Evolutionary conservation across 92 coral and sea anemone species (phyloP).

Genomic region (Palythoa caribaeorum): DNA sequence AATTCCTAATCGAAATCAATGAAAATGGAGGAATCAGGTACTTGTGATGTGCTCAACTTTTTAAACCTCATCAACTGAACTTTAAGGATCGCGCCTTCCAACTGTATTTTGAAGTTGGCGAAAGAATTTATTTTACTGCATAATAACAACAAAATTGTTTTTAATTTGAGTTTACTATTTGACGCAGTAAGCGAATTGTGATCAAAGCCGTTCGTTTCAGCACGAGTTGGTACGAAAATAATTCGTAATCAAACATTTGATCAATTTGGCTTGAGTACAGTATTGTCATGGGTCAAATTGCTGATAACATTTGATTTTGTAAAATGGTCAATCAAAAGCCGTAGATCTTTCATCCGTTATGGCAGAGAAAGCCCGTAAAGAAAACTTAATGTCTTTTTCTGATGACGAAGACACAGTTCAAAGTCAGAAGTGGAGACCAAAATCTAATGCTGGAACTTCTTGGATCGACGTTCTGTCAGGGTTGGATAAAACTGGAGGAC

Average conservation of each 20-base stretch:
- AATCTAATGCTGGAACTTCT: constrained; percentile 36
- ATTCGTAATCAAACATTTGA: not conserved
- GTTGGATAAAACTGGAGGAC: constrained; percentile 28
- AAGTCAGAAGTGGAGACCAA: constrained; percentile 32
- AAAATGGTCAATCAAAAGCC: not conserved
- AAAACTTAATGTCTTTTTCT: constrained; percentile 75
- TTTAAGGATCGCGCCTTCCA: not conserved
- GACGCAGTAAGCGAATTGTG: not conserved
- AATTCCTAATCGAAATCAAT: not conserved
- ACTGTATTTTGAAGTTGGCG: not conserved
- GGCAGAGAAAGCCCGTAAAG: constrained; percentile 50
- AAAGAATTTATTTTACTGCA: not conserved
- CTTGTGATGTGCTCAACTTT: not conserved
- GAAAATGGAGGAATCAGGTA: not conserved
- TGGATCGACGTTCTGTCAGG: constrained; percentile 80
- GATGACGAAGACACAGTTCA: constrained; percentile 74
- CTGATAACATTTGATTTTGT: not conserved
- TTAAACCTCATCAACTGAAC: not conserved
- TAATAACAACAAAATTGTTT: not conserved
- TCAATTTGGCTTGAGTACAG: not conserved
- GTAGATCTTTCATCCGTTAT: constrained; percentile 9
- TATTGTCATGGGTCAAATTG: not conserved
- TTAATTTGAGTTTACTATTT: not conserved
- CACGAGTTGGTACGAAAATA: constrained; percentile 16
- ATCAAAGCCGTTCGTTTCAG: constrained; percentile 15